Base-by-base conservation (phyloP, 2,797 vertebrate genomes). In the Clamator glandarius region DNA sequence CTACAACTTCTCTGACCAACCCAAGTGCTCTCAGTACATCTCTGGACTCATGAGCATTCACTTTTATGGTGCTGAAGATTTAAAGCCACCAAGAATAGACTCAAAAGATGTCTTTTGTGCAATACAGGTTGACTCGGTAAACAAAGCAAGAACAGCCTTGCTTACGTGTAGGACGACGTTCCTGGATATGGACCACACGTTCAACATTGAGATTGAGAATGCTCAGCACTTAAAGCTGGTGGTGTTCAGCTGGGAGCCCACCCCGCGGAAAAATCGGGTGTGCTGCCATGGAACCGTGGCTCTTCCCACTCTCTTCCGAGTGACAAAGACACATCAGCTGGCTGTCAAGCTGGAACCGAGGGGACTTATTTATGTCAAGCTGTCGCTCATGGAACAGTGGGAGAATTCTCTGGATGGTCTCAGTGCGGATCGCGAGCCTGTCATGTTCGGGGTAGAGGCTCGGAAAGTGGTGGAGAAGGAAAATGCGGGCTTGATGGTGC, bases 141-240 rank as follows among this genome's bases (percentile, higher is more conserved):
- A 99, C 80, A 99, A 99, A 97, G 99, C 99, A 23, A 98, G 99
- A 59, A 99, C 99, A 8, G 99, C 99, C 24, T 98, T 99, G 80
- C 98, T 99, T 58, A 99, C 99, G 0, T 99, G 99, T 84, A 98
- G 98, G 85, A 99, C 99, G 1, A 92, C 99, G 2, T 99, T 99
- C 97, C 97, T 99, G 62, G 99, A 99, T 91, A 99, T 99, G 99
- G 99, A 99, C 97, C 99, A 99, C 96, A 99, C 99, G 1, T 99
- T 99, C 96, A 99, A 99, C 97, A 99, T 99, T 57, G 99, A 99
- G 93, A 98, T 99, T 44, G 99, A 99, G 97, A 99, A 99, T 0
- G 99, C 99, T 11, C 99, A 99, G 97, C 99, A 99, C 95, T 98
- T 99, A 95, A 99, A 99, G 96, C 97, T 99, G 74, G 99, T 99